Conservation (phyloP, 2,113 vertebrate species). For the Indicator maculatus region DNA sequence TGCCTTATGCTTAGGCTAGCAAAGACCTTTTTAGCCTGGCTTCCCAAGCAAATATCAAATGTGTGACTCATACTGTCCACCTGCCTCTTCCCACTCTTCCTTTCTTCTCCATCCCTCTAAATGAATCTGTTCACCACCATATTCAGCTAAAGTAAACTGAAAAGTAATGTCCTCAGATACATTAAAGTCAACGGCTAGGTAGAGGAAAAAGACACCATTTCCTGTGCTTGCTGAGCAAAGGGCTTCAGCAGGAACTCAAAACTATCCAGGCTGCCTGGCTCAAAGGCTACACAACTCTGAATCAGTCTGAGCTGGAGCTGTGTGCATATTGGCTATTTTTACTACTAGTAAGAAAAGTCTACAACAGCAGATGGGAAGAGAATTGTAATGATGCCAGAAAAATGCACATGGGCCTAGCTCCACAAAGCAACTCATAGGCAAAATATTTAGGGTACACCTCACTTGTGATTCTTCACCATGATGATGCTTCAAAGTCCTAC, state of each 20-base stretch:
- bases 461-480: neutral
- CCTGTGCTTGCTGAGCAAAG: neutral
- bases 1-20: neutral
- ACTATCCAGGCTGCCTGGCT: neutral
- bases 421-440: neutral
- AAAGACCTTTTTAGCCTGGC: neutral
- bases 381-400: neutral
- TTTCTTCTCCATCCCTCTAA: neutral
- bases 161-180: neutral
- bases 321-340: neutral
- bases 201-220: neutral
- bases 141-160: neutral
- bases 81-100: neutral
- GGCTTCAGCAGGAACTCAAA: neutral
- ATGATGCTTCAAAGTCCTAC: neutral
- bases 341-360: neutral
- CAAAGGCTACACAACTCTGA: neutral
- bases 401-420: neutral
- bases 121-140: neutral
- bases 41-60: neutral
- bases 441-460: neutral
- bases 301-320: neutral
- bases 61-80: neutral
- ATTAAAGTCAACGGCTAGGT: neutral
- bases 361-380: neutral